These are phyloP conservation scores for Eupithecia tripunctaria DNA, from an alignment of 2,888 invertebrate genomes.

Conservation along the genomic window DNA sequence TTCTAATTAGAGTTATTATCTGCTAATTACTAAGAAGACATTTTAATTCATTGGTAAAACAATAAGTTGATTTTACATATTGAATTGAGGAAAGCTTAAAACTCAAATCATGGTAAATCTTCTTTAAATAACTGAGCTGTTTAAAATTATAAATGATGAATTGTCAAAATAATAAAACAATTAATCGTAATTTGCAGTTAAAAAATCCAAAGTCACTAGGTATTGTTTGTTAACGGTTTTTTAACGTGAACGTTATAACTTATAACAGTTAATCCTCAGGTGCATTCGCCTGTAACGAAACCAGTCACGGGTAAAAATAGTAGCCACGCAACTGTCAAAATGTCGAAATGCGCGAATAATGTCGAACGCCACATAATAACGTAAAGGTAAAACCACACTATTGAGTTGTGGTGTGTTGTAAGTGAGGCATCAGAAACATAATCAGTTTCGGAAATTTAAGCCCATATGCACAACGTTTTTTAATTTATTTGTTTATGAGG, in stretches of 20 bases:
- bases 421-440: not conserved
- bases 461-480: not conserved
- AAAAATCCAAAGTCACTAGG: not conserved
- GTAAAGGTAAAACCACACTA: not conserved
- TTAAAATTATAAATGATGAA: too few relatives aligned
- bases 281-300: conserved; percentile 5
- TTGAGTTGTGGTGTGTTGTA: not conserved
- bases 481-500: too few relatives aligned
- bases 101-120: too few relatives aligned
- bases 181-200: too few relatives aligned
- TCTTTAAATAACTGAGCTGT: too few relatives aligned
- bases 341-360: conserved; percentile 42
- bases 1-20: not conserved
- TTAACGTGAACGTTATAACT: not conserved
- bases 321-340: conserved; percentile 34
- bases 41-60: not conserved
- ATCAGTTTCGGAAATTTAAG: not conserved
- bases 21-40: not conserved
- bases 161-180: not conserved
- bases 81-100: too few relatives aligned
- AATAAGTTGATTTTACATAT: too few relatives aligned
- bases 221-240: not conserved
- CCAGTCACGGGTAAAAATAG: conserved; percentile 17
- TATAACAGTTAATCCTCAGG: not conserved
- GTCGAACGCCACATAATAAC: conserved; percentile 33